phyloP scores from a whole-genome alignment of 2,888 invertebrate species.

The Toxonevra muliebris region DNA sequence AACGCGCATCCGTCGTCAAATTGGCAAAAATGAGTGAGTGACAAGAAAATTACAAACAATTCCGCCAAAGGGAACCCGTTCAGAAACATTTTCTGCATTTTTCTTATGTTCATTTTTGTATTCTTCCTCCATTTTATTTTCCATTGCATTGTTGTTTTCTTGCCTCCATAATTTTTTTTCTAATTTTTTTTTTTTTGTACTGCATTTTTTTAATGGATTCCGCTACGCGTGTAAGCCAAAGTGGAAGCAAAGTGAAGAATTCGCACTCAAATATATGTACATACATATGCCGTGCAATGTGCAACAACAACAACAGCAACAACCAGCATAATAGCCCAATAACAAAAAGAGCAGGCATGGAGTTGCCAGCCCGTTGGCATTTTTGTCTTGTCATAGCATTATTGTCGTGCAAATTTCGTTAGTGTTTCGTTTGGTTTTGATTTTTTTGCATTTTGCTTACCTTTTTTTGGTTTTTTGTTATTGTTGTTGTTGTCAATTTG shows the following conservation, averaged over 20 bases:
- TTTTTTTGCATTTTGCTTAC: constrained; percentile 19
- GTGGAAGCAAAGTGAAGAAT: constrained; percentile 56
- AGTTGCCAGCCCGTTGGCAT: constrained; percentile 37
- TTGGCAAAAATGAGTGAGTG: not conserved
- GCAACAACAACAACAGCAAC: no score
- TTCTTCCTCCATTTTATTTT: not conserved
- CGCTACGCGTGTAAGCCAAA: constrained; percentile 4
- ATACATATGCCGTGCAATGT: constrained; percentile 18
- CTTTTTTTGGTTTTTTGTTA: constrained; percentile 21
- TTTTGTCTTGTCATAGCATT: constrained; percentile 35
- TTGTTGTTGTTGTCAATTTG: constrained; percentile 57
- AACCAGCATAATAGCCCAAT: no score
- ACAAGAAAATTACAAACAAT: not conserved
- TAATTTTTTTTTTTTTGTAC: constrained; percentile 1
- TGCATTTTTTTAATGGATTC: constrained; percentile 22
- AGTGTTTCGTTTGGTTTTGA: constrained; percentile 31
- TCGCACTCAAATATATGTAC: constrained; percentile 54
- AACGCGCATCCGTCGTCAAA: not conserved
- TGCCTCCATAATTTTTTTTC: constrained; percentile 16
- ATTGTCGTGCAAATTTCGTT: constrained; percentile 34
- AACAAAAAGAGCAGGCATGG: no score
- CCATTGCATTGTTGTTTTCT: constrained; percentile 48
- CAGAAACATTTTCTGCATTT: no score
- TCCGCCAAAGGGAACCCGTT: not conserved
- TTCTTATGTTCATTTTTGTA: not conserved